phyloP scores from a whole-genome alignment of 2,888 invertebrate genomes.

The Molorchus minor region DNA sequence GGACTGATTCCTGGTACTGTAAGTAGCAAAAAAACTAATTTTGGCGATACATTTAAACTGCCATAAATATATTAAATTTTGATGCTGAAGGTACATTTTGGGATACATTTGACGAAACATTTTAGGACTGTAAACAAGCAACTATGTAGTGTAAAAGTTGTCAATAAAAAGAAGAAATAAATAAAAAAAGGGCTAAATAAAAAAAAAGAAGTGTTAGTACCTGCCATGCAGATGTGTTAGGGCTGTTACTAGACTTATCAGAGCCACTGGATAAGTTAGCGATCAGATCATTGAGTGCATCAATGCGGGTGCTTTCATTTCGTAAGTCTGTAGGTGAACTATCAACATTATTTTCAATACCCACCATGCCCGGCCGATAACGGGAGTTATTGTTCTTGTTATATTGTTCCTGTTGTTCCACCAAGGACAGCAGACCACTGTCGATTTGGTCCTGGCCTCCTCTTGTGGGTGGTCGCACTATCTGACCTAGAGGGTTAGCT shows the following conservation, averaged over 20 bases:
- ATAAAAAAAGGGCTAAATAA: constrained; percentile 32
- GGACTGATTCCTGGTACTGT: constrained; percentile 71
- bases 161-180: neutral
- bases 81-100: too few relatives aligned
- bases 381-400: constrained; percentile 38
- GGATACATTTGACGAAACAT: too few relatives aligned
- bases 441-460: constrained; percentile 50
- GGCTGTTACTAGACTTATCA: constrained; percentile 60
- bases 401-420: constrained; percentile 50
- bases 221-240: constrained; percentile 61
- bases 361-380: constrained; percentile 57
- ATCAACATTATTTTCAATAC: constrained; percentile 55
- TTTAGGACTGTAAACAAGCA: too few relatives aligned
- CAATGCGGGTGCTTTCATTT: constrained; percentile 55
- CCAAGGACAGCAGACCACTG: constrained; percentile 59
- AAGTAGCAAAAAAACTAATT: constrained; percentile 30
- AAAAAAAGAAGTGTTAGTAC: constrained; percentile 58
- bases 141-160: too few relatives aligned
- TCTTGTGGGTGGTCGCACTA: constrained; percentile 48
- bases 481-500: constrained; percentile 59
- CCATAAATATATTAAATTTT: too few relatives aligned
- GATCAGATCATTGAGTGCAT: constrained; percentile 62
- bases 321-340: constrained; percentile 44
- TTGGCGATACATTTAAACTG: neutral
- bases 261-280: constrained; percentile 62